These are phyloP conservation scores for Myotis daubentonii DNA, from an alignment of 2,797 vertebrate genomes.

Conservation along the genomic window DNA sequence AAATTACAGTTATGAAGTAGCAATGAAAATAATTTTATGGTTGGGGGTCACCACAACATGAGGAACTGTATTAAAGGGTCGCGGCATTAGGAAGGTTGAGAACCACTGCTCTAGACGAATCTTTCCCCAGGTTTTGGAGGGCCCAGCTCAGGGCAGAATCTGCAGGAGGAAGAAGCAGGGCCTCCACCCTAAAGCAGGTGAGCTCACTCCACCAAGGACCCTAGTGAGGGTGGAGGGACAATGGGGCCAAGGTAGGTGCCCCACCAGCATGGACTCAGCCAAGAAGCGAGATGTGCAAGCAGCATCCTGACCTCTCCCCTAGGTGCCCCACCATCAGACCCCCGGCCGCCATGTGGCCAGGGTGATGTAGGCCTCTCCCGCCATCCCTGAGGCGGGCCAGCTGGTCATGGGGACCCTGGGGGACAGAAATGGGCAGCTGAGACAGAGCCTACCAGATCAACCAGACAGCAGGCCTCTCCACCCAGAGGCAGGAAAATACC, in stretches of 20 bases:
- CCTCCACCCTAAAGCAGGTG: rapidly evolving
- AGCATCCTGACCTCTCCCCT: not conserved
- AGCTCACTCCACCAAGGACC: not conserved
- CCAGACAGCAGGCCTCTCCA: not conserved
- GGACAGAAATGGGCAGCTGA: not conserved
- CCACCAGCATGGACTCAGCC: not conserved
- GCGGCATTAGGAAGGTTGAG: too few species aligned
- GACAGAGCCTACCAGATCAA: not conserved
- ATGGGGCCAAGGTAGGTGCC: too few species aligned
- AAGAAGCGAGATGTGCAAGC: too few species aligned
- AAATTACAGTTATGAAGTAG: too few species aligned
- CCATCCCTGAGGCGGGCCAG: not conserved
- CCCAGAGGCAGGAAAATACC: not conserved
- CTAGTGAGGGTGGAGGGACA: rapidly evolving
- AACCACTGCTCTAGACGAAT: not conserved
- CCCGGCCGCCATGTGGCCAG: not conserved
- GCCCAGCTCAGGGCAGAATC: not conserved
- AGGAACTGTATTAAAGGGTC: too few species aligned
- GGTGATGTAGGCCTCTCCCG: not conserved
- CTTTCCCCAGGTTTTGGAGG: not conserved
- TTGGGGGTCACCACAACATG: too few species aligned
- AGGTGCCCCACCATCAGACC: not conserved
- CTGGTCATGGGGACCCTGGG: not conserved
- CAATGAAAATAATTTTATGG: too few species aligned
- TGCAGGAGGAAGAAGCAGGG: not conserved